Evolutionary conservation across 1,140 invertebrate genomes (phyloP), one percentile per base, ranked within the genome.

Genomic region (Lethrus apterus): DNA sequence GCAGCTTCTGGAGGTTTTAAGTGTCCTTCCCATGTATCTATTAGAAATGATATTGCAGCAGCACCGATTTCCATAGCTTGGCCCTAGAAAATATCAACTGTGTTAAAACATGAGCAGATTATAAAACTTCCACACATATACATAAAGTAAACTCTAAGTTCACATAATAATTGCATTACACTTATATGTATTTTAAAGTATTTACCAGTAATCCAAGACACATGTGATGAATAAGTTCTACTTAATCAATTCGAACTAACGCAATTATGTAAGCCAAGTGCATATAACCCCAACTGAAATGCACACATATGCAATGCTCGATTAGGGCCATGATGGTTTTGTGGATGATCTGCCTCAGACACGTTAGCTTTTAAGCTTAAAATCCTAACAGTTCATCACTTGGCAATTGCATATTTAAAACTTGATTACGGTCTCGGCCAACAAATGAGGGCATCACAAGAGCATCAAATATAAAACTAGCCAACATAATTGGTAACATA

Each of bases 31-130:
- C 96, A 99, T 0, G 92, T 96, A 52, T 96, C 92, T 32, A 98
- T 96, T 11, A 99, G 72, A 59, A 98, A 98, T 55, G 86, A 83
- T 36, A 98, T 93, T 0, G 95, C 94, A 9, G 87, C 84, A 17
- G 88, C 88, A 9, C 96, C 96, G 35, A 99, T 97, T 67, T 99
- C 96, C 83, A 95, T 93, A 1, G 94, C 93, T 78, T 98, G 95
- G n/a, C 87, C 87, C 79, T 57, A 46, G 56, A 51, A 50, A 42
- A n/a, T n/a, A n/a, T n/a, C n/a, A n/a, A n/a, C n/a, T n/a, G n/a
- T n/a, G n/a, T n/a, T n/a, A n/a, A n/a, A n/a, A n/a, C n/a, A n/a
- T n/a, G n/a, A n/a, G n/a, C n/a, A n/a, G n/a, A n/a, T n/a, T n/a
- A n/a, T n/a, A n/a, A n/a, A n/a, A n/a, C n/a, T n/a, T n/a, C n/a